Base-by-base conservation (phyloP, 2,888 invertebrate genomes). In the Chorisops tibialis region DNA sequence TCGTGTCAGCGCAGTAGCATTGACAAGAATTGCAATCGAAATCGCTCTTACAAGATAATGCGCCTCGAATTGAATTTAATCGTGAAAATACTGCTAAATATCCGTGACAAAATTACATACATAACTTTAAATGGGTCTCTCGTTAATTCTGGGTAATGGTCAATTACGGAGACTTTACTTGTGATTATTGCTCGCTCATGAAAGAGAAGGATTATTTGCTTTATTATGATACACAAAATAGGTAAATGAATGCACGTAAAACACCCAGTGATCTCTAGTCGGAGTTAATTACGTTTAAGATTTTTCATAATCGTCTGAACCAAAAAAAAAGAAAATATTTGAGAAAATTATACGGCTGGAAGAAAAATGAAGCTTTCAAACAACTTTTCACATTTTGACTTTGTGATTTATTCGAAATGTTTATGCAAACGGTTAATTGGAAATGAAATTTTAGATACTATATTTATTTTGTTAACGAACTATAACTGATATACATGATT, bases 131-230 rank as follows among this genome's bases (percentile, higher is more conserved):
- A 41, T 11, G 21, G 39, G 41, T 54, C 52, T 22, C 12, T 41
- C 39, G 41, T 41, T 54, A 54, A 41, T 54, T 54, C 22, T 41
- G 39, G 24, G 14, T 54, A 38, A 41, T 41, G 52, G 52, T 54
- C 52, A 54, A 54, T 54, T 54, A 54, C 41, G n/a, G 41, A 14
- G 41, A 54, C 52, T 54, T 54, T 54, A 54, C 51, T 38, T 51
- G 51, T 18, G 51, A 51, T 51, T 38, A 51, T 51, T 51, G 51
- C 38, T 22, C 5, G 41, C 38, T 14, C 52, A 41, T 54, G 41
- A 14, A 18, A 54, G n/a, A 21, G 21, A 39, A 16, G 14, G 41
- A 54, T 54, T 54, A 21, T 54, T 54, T 54, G 52, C 41, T 41
- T 54, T 54, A 54, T 54, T 41, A 24, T 41, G 7, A 7, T 14